Percentiles rank a stretch among this genome's conserved stretches.
Conservation (phyloP, 2,113 vertebrate species). For the Ahaetulla prasina region DNA sequence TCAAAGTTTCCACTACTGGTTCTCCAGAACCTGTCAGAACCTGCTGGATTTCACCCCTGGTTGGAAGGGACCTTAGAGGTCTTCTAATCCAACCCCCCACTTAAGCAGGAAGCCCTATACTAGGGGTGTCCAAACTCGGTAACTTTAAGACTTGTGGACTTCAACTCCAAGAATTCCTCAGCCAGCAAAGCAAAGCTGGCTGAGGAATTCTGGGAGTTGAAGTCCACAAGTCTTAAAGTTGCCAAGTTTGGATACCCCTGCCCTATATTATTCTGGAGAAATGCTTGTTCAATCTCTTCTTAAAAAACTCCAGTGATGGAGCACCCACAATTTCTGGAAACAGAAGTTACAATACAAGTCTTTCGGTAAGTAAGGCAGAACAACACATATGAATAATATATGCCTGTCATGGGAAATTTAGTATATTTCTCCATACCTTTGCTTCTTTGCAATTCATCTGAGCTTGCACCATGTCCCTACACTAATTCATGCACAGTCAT, state of each 20-base stretch:
- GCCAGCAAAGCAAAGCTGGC: too few relatives aligned
- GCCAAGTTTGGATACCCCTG: too few relatives aligned
- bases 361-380: not conserved
- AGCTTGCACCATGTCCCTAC: not conserved
- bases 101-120: not conserved
- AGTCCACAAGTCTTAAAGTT: too few relatives aligned
- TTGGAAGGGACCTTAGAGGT: not conserved
- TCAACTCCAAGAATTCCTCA: too few relatives aligned
- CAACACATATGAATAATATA: not conserved
- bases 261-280: not conserved
- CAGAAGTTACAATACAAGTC: not conserved
- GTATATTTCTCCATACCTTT: not conserved
- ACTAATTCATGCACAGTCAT: not conserved
- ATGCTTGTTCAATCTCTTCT: not conserved
- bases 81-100: not conserved
- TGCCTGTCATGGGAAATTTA: not conserved
- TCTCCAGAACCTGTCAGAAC: too few relatives aligned
- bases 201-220: too few relatives aligned
- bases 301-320: not conserved
- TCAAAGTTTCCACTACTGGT: too few relatives aligned
- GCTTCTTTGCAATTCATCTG: not conserved
- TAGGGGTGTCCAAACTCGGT: too few relatives aligned
- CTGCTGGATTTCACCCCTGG: too few relatives aligned
- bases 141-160: too few relatives aligned
- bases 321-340: not conserved